Base-by-base conservation (phyloP, 2,888 invertebrate species). In the Hermaeophaga mercurialis region DNA sequence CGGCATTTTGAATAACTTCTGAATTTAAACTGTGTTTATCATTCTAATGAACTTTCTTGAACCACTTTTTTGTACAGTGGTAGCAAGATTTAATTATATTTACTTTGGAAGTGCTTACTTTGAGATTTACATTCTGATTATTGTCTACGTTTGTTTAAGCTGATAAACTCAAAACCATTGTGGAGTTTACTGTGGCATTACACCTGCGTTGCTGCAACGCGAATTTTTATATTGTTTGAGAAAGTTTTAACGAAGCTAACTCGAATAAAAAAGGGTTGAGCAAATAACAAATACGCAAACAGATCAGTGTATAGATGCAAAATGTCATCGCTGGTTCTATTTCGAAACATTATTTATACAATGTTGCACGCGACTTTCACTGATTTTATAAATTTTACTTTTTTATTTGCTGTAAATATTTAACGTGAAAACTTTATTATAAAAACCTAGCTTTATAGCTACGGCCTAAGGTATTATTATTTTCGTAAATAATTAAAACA, bases 111-210 rank as follows among this genome's bases (percentile, higher is more conserved):
- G 57, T 64, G 68, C 68, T 66, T 63, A 63, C 65, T 54, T 56
- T 26, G 58, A 54, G 54, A 64, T 68, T 68, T 66, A 64, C 64
- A 65, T 65, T 68, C 58, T 62, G 63, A 66, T 66, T 63, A 65
- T 66, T 65, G 62, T 63, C 66, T 64, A 59, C 64, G 65, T 66
- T 67, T 64, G 59, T 56, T 63, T 63, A 62, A 52, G 59, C 47
- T 61, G 66, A 66, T 66, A 66, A 66, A 64, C 64, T 66, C 64
- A 61, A 58, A 58, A 53, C 63, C 62, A 54, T 58, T 59, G 60
- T 58, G 54, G 61, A 64, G 62, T 66, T 64, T 59, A 64, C 64
- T 63, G 54, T 54, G 39, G 39, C n/a, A 19, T 41, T n/a, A 19
- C 5, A 28, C n/a, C 4, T 41, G 6, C 15, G 31, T 7, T 22